A percentile compares a stretch with the other conserved stretches of the same genome.
These are phyloP conservation scores for Phodopus roborovskii DNA, from an alignment of 2,113 vertebrate genomes.

Conservation along the genomic window DNA sequence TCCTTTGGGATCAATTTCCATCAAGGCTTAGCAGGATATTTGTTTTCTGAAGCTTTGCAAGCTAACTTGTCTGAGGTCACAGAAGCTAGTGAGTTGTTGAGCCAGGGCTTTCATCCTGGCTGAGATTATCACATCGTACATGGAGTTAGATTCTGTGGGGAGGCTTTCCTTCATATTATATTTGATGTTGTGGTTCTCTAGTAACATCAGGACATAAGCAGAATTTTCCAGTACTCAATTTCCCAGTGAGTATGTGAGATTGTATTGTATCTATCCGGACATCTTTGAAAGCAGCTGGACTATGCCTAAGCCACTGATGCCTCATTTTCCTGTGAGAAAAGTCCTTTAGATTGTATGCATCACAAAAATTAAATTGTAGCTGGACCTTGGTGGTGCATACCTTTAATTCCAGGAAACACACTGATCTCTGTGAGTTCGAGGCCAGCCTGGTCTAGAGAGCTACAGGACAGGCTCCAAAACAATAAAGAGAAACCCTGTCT, in stretches of 20 bases:
- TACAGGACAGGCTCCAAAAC: too few species aligned
- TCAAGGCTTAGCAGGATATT: not conserved
- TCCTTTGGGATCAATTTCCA: not conserved
- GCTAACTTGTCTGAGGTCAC: not conserved
- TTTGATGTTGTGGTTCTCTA: not conserved
- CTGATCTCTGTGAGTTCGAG: too few species aligned
- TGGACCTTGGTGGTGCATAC: too few species aligned
- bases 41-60: not conserved
- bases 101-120: not conserved
- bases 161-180: not conserved
- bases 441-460: too few species aligned
- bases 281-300: not conserved
- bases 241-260: not conserved
- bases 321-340: not conserved
- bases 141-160: too few species aligned
- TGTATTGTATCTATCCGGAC: not conserved
- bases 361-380: not conserved
- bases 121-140: not conserved
- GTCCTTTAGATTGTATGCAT: not conserved
- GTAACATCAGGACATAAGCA: not conserved
- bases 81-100: not conserved
- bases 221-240: not conserved
- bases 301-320: not conserved
- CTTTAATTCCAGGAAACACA: too few species aligned
- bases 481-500: too few species aligned